These are phyloP conservation scores for Diglossa cyanea DNA, from an alignment of 2,797 vertebrate genomes.

Conservation along the genomic window DNA sequence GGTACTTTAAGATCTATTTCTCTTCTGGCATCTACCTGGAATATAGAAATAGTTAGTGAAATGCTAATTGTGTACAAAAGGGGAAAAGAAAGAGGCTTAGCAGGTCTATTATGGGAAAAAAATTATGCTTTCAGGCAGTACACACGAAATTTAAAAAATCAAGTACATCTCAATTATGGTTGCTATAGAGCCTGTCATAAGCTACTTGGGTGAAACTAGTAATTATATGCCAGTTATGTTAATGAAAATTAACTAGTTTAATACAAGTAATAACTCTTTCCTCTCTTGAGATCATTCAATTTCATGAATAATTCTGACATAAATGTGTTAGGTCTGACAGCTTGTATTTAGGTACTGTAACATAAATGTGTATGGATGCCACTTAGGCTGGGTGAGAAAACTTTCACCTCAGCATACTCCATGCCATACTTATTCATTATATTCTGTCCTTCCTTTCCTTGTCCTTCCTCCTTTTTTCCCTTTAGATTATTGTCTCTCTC, in stretches of 20 bases:
- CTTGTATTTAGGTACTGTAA: not conserved
- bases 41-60: slow-evolving; percentile 42
- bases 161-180: slow-evolving; percentile 12
- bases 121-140: slow-evolving; percentile 21
- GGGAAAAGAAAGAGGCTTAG: slow-evolving; percentile 3
- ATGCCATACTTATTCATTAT: not conserved
- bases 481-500: not conserved
- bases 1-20: slow-evolving; percentile 34
- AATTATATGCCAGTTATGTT: slow-evolving; percentile 63
- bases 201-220: slow-evolving; percentile 47
- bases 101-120: slow-evolving; percentile 11
- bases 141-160: not conserved
- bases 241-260: slow-evolving; percentile 60
- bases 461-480: not conserved
- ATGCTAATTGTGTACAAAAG: slow-evolving; percentile 37
- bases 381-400: not conserved
- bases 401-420: not conserved
- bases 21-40: not conserved
- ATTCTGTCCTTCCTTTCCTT: not conserved
- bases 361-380: slow-evolving; percentile 6
- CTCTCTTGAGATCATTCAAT: not conserved
- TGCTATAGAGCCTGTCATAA: slow-evolving; percentile 7
- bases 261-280: slow-evolving; percentile 14
- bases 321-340: slow-evolving; percentile 36
- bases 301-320: slow-evolving; percentile 33